These are phyloP conservation scores for Heloderma charlesbogerti DNA, from an alignment of 2,113 vertebrate species.

Conservation along the genomic window DNA sequence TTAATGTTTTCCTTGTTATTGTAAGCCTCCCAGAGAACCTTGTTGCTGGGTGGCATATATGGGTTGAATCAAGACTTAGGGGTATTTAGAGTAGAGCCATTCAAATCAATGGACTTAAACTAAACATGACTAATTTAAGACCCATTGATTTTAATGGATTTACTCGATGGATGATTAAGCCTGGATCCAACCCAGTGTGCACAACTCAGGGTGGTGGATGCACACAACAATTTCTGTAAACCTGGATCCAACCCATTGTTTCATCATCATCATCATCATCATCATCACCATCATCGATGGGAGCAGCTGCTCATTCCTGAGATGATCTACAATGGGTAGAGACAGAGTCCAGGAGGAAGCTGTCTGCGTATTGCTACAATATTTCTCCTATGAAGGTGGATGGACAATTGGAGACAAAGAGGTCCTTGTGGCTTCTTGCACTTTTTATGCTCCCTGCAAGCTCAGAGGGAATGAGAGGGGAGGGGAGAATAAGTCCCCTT, in stretches of 20 bases:
- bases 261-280: too few relatives aligned
- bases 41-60: background rate
- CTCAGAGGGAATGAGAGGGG: background rate
- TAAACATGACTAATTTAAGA: too few relatives aligned
- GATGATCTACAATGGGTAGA: background rate
- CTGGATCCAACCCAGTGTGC: too few relatives aligned
- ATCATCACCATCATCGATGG: too few relatives aligned
- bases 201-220: too few relatives aligned
- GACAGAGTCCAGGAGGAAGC: constrained; percentile 19
- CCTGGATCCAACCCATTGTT: too few relatives aligned
- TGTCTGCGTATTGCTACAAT: background rate
- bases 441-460: background rate
- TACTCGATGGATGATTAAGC: too few relatives aligned
- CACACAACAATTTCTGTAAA: too few relatives aligned
- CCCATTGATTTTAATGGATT: too few relatives aligned
- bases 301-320: background rate
- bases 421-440: constrained; percentile 18
- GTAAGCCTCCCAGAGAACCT: background rate
- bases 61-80: background rate
- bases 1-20: background rate
- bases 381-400: background rate
- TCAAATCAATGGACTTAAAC: too few relatives aligned
- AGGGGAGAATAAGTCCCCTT: background rate
- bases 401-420: too few relatives aligned
- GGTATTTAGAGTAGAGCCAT: too few relatives aligned